A percentile compares a stretch with the other conserved stretches of the same genome.
phyloP scores from a whole-genome alignment of 2,888 invertebrate genomes.

The Anticlea derivata region DNA sequence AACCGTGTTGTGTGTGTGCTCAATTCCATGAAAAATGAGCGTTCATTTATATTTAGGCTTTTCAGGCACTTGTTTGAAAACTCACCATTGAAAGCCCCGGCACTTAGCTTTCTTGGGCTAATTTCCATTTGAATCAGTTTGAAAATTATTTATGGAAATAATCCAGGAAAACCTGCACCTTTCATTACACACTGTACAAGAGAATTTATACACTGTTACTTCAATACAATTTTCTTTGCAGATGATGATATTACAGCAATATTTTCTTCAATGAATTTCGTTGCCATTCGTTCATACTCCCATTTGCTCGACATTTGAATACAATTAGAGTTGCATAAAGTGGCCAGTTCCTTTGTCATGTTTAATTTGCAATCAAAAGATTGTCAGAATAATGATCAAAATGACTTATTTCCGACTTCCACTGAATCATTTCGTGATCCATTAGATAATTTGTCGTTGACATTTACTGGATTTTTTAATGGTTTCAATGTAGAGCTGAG shows the following conservation, averaged over 20 bases:
- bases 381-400: conserved; percentile 76
- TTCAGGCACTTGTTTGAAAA: background rate
- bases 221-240: conserved; percentile 33
- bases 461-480: conserved; percentile 86
- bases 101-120: conserved; percentile 32
- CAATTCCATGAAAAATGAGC: too few species aligned
- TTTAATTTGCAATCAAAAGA: conserved; percentile 70
- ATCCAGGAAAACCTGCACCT: background rate
- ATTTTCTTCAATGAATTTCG: too few species aligned
- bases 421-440: conserved; percentile 74
- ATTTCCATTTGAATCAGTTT: conserved; percentile 9
- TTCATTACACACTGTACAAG: background rate
- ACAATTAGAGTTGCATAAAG: conserved; percentile 68
- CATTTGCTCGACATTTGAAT: conserved; percentile 49
- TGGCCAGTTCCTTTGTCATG: conserved; percentile 73
- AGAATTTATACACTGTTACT: too few species aligned
- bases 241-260: conserved; percentile 36
- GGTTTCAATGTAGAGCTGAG: conserved; percentile 87
- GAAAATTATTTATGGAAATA: background rate
- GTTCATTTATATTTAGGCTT: too few species aligned
- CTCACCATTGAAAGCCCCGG: conserved; percentile 8
- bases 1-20: too few species aligned
- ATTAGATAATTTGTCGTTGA: conserved; percentile 68
- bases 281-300: too few species aligned
- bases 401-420: conserved; percentile 60